Evolutionary conservation across 2,113 vertebrate species (phyloP).

Genomic region (Mustelus asterias): DNA sequence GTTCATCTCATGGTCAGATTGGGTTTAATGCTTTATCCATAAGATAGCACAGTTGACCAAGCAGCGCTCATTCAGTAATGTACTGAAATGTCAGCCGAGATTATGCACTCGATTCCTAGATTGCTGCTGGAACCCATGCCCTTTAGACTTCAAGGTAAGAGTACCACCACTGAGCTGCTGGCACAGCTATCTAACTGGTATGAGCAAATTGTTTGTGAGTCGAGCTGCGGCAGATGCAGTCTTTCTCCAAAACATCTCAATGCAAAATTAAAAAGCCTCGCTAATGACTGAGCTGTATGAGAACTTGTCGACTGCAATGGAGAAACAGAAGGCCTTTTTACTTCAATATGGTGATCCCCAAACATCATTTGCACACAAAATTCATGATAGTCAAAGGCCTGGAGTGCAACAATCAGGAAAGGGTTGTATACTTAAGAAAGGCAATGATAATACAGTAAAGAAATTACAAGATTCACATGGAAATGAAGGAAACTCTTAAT

Average conservation of each 20-base stretch:
- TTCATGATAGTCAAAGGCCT: background rate
- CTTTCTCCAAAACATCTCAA: background rate
- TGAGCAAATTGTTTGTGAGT: background rate
- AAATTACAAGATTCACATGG: background rate
- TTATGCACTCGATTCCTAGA: background rate
- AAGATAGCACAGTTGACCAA: background rate
- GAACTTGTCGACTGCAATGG: background rate
- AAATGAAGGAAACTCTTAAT: too few species aligned
- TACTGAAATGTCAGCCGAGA: background rate
- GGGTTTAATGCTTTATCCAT: background rate
- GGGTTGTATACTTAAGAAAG: background rate
- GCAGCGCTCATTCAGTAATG: background rate
- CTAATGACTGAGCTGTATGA: background rate
- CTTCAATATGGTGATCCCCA: background rate
- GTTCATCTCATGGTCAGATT: background rate
- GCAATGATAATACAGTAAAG: background rate
- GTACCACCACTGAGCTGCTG: background rate
- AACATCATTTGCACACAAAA: background rate
- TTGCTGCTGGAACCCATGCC: background rate
- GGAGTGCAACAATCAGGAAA: background rate
- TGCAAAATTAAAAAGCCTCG: background rate
- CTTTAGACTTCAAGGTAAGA: background rate
- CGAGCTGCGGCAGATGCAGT: background rate
- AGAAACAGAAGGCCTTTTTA: background rate
- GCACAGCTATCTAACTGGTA: too few species aligned